These are phyloP conservation scores for Scolopax bukidnonensis DNA, from an alignment of 2,797 vertebrate genomes.

Conservation along the genomic window DNA sequence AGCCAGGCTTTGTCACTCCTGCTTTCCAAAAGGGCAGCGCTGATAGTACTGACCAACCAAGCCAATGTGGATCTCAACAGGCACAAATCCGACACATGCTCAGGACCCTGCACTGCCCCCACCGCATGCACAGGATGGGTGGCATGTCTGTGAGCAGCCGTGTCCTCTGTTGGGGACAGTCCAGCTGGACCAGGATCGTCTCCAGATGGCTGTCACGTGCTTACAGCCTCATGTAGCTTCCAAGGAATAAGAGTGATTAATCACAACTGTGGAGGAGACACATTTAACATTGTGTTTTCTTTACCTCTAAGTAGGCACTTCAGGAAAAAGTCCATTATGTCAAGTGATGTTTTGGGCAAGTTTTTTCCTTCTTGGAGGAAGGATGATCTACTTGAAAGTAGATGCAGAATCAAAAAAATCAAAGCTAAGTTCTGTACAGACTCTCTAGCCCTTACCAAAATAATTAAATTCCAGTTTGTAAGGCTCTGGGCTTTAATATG, in stretches of 20 bases:
- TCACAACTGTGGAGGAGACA: not conserved
- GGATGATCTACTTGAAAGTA: not conserved
- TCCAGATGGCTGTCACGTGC: not conserved
- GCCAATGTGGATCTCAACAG: fast-evolving
- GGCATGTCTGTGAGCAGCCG: not conserved
- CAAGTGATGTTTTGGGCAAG: not conserved
- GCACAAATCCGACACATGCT: fast-evolving
- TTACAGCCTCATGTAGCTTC: not conserved
- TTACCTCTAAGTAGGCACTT: not conserved
- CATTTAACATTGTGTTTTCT: not conserved
- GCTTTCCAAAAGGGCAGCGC: not conserved
- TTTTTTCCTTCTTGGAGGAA: not conserved
- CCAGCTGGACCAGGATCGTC: fast-evolving
- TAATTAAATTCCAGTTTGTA: not conserved
- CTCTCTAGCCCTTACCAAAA: not conserved
- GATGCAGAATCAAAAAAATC: not conserved
- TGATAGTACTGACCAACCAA: not conserved
- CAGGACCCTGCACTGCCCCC: not conserved
- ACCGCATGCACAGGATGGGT: not conserved
- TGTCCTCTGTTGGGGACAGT: not conserved
- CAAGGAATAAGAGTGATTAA: not conserved
- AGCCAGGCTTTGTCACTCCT: not conserved
- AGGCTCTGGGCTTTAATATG: not conserved
- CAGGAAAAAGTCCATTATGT: not conserved
- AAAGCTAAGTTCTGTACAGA: not conserved